These are phyloP conservation scores for Dicrurus megarhynchus DNA, from an alignment of 2,113 vertebrate genomes.

Conservation along the genomic window DNA sequence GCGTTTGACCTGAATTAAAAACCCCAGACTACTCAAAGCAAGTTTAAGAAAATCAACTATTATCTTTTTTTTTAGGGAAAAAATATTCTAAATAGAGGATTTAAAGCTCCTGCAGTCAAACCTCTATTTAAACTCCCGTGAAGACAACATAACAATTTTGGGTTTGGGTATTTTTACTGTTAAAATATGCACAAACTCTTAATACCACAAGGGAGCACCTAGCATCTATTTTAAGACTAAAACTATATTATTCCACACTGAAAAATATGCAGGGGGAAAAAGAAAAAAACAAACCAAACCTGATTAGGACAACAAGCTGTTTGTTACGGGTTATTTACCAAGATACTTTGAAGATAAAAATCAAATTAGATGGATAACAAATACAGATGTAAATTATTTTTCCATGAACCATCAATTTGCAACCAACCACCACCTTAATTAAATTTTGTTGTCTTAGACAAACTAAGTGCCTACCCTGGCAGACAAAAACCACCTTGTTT, in stretches of 20 bases:
- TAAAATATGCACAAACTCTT: background rate
- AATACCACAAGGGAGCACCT: background rate
- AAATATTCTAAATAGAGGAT: background rate
- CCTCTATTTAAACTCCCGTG: background rate
- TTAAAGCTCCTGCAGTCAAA: background rate
- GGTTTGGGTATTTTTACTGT: background rate
- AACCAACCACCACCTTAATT: background rate
- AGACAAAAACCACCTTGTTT: background rate
- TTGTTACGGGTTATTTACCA: background rate
- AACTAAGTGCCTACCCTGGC: background rate
- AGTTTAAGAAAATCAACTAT: background rate
- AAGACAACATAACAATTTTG: background rate
- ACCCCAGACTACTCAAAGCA: background rate
- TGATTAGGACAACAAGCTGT: background rate
- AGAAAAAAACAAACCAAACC: background rate
- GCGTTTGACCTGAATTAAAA: background rate
- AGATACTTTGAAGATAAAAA: background rate
- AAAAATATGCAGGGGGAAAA: background rate
- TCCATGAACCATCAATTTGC: background rate
- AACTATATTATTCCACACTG: background rate
- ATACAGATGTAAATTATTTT: background rate
- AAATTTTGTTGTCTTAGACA: background rate
- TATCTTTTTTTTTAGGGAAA: background rate
- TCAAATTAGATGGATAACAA: background rate
- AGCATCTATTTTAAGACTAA: background rate